Evolutionary conservation across 2,888 invertebrate species (phyloP).

Genomic region (Lucinisca nassula): DNA sequence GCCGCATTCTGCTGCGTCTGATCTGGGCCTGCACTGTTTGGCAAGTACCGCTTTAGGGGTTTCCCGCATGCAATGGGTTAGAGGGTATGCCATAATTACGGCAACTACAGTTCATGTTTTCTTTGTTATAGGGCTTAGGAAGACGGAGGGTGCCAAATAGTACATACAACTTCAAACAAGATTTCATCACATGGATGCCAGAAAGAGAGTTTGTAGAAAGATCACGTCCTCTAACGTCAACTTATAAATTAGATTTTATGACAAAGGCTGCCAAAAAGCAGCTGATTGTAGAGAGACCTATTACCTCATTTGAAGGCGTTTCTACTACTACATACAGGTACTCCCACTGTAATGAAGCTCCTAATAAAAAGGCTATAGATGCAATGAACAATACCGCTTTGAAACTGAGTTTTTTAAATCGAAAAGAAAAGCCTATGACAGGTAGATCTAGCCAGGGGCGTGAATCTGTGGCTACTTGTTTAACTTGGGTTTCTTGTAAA

Average conservation of each 20-base stretch:
- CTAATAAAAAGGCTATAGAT: constrained; percentile 78
- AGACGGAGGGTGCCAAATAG: constrained; percentile 78
- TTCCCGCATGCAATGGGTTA: too few species aligned
- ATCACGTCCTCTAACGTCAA: constrained; percentile 78
- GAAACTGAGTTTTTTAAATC: constrained; percentile 74
- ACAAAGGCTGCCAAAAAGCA: constrained; percentile 65
- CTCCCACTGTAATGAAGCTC: constrained; percentile 81
- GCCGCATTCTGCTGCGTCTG: too few species aligned
- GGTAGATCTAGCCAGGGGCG: constrained; percentile 67
- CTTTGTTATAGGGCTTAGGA: constrained; percentile 86
- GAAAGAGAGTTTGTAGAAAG: constrained; percentile 76
- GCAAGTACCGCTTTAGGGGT: too few species aligned
- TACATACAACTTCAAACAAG: constrained; percentile 78
- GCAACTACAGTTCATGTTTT: too few species aligned
- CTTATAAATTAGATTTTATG: constrained; percentile 82
- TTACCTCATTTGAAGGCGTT: constrained; percentile 82
- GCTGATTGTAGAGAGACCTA: constrained; percentile 78
- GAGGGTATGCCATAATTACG: too few species aligned
- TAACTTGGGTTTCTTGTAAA: constrained; percentile 77
- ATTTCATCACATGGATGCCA: constrained; percentile 85
- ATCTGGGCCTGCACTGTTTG: too few species aligned
- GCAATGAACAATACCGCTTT: constrained; percentile 81
- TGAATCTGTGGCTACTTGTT: constrained; percentile 83
- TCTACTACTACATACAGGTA: constrained; percentile 83
- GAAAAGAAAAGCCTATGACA: constrained; percentile 77